Percentiles rank a stretch among this genome's conserved stretches.
Evolutionary conservation across 1,140 invertebrate genomes (phyloP).

Genomic region (Plectrocnemia conspersa): DNA sequence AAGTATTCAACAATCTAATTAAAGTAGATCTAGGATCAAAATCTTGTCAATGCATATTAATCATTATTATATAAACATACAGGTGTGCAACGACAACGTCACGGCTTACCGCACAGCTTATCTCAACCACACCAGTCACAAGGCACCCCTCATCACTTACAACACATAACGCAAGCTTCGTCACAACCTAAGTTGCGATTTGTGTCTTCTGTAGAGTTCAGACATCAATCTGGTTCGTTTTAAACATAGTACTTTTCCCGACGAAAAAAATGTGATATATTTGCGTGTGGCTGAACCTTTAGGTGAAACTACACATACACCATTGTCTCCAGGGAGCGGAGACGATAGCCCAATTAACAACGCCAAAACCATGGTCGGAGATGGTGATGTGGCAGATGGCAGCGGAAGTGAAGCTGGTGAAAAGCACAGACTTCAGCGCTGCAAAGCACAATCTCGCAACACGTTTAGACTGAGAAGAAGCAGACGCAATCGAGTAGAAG

Average conservation of each 20-base stretch:
- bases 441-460: slow-evolving; percentile 90
- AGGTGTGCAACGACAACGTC: slow-evolving; percentile 19
- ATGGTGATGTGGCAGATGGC: slow-evolving; percentile 15
- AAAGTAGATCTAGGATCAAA: too few species aligned
- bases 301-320: slow-evolving; percentile 69
- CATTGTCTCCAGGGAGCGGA: slow-evolving; percentile 60
- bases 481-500: slow-evolving; percentile 52
- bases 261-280: background rate
- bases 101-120: slow-evolving; percentile 54
- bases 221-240: slow-evolving; percentile 64
- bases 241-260: background rate
- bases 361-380: slow-evolving; percentile 57
- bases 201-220: slow-evolving; percentile 70
- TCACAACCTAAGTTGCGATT: slow-evolving; percentile 65
- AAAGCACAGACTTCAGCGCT: slow-evolving; percentile 78
- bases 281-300: slow-evolving; percentile 22
- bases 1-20: too few species aligned
- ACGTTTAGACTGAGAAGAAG: slow-evolving; percentile 85
- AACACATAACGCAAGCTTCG: slow-evolving; percentile 39
- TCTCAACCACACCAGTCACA: slow-evolving; percentile 40
- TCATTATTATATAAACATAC: slow-evolving; percentile 1
- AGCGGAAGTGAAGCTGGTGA: slow-evolving; percentile 37
- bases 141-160: slow-evolving; percentile 30
- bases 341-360: slow-evolving; percentile 2
- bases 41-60: too few species aligned